Conservation (phyloP, 2,888 invertebrate genomes). For the Sericinus montela region DNA sequence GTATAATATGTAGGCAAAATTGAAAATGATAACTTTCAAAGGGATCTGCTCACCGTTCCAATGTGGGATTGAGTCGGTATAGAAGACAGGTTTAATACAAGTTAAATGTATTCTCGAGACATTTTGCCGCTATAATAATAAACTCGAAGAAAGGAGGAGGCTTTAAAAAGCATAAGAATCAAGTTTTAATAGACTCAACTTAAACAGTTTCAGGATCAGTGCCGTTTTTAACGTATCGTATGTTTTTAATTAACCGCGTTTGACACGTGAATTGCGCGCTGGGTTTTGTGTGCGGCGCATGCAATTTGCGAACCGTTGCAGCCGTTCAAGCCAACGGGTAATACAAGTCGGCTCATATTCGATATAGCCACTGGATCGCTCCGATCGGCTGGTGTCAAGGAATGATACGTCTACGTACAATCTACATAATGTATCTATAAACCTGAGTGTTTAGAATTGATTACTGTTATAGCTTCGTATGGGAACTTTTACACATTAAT, state of each 20-base stretch:
- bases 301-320: constrained; percentile 24
- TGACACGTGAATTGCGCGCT: constrained; percentile 1
- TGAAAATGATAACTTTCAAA: no score
- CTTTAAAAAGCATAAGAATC: neutral
- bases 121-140: neutral
- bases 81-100: no score
- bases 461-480: no score
- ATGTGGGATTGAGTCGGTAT: no score
- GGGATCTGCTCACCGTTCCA: no score
- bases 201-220: neutral
- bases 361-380: constrained; percentile 49
- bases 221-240: neutral
- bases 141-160: neutral
- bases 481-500: no score
- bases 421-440: neutral
- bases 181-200: no score
- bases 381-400: constrained; percentile 38
- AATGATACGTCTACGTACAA: constrained; percentile 18
- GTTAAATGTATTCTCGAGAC: neutral
- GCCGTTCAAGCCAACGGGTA: constrained; percentile 35
- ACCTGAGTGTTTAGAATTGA: no score
- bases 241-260: neutral
- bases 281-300: constrained; percentile 20
- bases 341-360: constrained; percentile 47
- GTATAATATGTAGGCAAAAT: no score